These are phyloP conservation scores for Poeciliopsis infans DNA, from an alignment of 2,797 vertebrate species.

Conservation along the genomic window DNA sequence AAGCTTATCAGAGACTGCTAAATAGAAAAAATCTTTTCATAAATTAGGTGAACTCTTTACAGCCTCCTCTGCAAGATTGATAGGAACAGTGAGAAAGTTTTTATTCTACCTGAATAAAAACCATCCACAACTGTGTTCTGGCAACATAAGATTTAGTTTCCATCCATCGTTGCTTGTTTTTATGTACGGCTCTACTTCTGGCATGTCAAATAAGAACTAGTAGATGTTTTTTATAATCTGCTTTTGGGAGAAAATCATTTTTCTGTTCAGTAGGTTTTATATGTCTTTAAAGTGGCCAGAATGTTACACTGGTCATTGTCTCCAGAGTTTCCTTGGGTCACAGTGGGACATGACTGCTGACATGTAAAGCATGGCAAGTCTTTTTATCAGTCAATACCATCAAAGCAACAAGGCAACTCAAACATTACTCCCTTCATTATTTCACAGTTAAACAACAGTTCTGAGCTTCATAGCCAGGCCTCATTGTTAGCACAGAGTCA, in stretches of 20 bases:
- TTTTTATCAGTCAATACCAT: neutral
- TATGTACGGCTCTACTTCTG: no score
- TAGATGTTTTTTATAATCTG: neutral
- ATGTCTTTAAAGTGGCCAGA: no score
- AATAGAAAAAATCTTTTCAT: neutral
- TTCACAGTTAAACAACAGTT: neutral
- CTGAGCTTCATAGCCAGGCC: neutral
- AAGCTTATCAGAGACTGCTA: neutral
- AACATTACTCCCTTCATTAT: neutral
- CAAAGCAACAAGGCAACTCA: neutral
- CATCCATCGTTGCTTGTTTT: neutral
- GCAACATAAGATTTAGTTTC: neutral
- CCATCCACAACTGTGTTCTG: neutral
- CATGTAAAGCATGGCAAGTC: neutral
- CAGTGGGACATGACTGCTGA: no score
- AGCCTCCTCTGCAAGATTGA: neutral
- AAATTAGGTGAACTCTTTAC: neutral
- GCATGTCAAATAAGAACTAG: neutral
- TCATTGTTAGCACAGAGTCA: neutral
- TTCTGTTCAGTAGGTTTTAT: no score
- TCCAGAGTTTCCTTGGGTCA: no score
- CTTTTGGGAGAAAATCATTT: no score
- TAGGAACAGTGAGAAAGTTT: neutral
- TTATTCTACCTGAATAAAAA: neutral
- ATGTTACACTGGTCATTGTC: no score